phyloP scores from a whole-genome alignment of 1,140 invertebrate genomes.

The Scaptomyza hsui region DNA sequence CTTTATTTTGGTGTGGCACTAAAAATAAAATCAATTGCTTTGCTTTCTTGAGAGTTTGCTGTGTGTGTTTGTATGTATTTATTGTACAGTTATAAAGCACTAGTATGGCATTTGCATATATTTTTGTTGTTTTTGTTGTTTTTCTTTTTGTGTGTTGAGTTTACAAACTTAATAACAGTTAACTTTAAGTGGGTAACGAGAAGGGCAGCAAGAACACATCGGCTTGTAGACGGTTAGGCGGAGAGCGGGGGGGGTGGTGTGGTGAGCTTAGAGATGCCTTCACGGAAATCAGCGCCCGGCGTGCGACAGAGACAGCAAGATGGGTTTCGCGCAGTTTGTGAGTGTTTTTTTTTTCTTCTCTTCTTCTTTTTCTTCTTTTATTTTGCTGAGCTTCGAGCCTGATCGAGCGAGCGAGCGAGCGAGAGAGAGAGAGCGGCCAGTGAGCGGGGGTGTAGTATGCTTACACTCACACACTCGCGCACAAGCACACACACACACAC shows the following conservation, averaged over 20 bases:
- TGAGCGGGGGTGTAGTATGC: slow-evolving; percentile 28
- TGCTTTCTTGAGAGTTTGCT: slow-evolving; percentile 26
- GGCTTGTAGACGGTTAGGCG: not conserved
- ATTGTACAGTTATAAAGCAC: slow-evolving; percentile 81
- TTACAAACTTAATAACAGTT: slow-evolving; percentile 54
- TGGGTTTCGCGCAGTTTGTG: not conserved
- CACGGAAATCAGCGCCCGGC: slow-evolving; percentile 49
- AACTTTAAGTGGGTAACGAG: not conserved
- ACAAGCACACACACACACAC: slow-evolving; percentile 11
- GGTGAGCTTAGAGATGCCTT: slow-evolving; percentile 1
- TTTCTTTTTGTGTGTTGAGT: slow-evolving; percentile 37
- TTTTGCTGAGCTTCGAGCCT: slow-evolving; percentile 12
- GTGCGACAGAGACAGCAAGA: slow-evolving; percentile 58
- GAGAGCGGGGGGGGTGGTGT: not conserved
- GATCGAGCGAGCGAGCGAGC: not conserved
- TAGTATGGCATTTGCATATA: slow-evolving; percentile 70
- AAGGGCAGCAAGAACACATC: no score
- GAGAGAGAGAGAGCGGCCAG: not conserved
- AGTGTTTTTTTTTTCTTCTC: not conserved
- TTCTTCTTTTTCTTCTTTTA: not conserved
- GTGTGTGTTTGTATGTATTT: slow-evolving; percentile 25
- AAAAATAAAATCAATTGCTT: slow-evolving; percentile 78
- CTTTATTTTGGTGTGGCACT: slow-evolving; percentile 57
- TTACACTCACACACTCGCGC: slow-evolving; percentile 45
- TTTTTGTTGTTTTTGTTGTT: no score